Conservation (phyloP, 2,797 vertebrate genomes). For the Trachurus trachurus region DNA sequence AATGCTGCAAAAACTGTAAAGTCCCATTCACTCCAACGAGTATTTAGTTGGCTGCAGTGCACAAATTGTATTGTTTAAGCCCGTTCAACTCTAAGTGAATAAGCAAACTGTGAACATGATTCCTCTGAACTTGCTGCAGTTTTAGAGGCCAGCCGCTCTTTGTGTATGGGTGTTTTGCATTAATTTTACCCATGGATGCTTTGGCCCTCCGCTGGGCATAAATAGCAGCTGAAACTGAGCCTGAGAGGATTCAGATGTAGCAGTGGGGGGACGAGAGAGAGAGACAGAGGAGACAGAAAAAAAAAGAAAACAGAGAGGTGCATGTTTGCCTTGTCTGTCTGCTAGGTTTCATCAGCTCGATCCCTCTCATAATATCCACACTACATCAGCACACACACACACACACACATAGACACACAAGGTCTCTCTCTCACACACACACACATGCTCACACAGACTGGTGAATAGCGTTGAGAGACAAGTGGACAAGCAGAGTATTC, state of each 20-base stretch:
- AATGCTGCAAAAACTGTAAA: neutral
- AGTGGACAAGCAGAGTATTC: constrained; percentile 86
- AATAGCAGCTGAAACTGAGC: constrained; percentile 60
- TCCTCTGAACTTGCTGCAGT: constrained; percentile 5
- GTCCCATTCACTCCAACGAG: neutral
- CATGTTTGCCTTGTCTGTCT: constrained; percentile 71
- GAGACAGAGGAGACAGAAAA: neutral
- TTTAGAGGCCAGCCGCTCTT: constrained; percentile 17
- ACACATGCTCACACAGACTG: constrained; percentile 59
- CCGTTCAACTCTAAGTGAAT: neutral
- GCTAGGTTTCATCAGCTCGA: constrained; percentile 68
- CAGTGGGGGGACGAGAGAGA: constrained; percentile 15
- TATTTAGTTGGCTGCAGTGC: neutral
- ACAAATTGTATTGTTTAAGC: neutral
- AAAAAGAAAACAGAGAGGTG: constrained; percentile 44
- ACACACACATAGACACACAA: constrained; percentile 36
- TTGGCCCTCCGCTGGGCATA: constrained; percentile 41
- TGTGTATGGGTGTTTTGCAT: constrained; percentile 55
- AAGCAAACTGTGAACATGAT: constrained; percentile 9
- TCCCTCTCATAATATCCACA: constrained; percentile 60
- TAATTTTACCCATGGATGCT: constrained; percentile 60
- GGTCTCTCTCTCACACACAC: constrained; percentile 33
- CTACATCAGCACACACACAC: constrained; percentile 30
- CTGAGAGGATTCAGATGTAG: constrained; percentile 48
- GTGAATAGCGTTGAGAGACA: constrained; percentile 81